Conservation (phyloP, 2,113 vertebrate species). For the Pteruthius melanotis region DNA sequence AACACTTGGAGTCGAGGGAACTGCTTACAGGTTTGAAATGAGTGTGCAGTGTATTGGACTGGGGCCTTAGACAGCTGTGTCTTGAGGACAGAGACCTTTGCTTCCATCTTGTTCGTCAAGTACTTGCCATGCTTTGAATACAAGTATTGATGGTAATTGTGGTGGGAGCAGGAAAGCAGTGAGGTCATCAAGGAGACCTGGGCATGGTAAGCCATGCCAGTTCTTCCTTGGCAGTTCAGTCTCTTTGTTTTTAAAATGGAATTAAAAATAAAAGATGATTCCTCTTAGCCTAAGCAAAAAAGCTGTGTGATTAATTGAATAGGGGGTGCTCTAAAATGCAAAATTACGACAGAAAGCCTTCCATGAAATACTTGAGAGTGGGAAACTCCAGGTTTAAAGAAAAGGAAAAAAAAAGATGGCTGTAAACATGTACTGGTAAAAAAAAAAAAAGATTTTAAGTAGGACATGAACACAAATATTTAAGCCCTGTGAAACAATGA, state of each 20-base stretch:
- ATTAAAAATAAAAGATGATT: constrained; percentile 54
- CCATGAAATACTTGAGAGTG: background rate
- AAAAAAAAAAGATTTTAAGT: background rate
- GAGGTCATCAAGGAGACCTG: background rate
- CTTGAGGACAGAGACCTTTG: background rate
- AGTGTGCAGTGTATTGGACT: background rate
- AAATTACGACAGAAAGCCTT: background rate
- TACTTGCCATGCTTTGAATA: background rate
- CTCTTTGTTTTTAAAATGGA: constrained; percentile 45
- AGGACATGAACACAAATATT: background rate
- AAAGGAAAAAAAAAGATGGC: background rate
- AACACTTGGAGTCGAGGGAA: background rate
- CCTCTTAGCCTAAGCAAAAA: constrained; percentile 1
- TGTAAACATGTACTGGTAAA: background rate
- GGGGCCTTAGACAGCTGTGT: background rate
- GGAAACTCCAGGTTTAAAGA: background rate
- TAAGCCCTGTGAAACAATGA: background rate
- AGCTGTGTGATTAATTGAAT: constrained; percentile 35
- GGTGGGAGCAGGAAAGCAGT: background rate
- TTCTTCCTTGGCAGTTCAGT: constrained; percentile 45
- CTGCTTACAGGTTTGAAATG: background rate
- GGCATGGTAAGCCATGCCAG: background rate
- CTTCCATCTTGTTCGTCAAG: background rate
- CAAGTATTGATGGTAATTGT: background rate
- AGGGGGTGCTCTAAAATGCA: constrained; percentile 55